Base-by-base conservation (phyloP, 2,888 invertebrate species). In the Congeria kusceri region DNA sequence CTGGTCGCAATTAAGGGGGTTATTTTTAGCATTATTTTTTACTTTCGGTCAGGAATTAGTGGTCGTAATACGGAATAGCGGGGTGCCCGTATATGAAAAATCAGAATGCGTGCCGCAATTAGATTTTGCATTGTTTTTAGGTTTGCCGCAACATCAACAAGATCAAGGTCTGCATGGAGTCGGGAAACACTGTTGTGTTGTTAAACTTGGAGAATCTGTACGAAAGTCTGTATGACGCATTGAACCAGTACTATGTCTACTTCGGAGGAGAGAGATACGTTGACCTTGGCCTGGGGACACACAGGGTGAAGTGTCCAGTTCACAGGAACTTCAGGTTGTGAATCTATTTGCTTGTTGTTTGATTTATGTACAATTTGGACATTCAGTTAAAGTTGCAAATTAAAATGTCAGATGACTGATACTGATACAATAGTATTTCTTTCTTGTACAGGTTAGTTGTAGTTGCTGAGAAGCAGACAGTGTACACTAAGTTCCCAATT, bases 401-500 rank as follows among this genome's bases (percentile, higher is more conserved):
- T 4, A 5, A 23, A 20, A 23, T 53, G 5, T 53, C 3, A 4
- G 5, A 3, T 20, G 23, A 3, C 15, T 32, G 9, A 32, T 32
- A 32, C 9, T 32, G 4, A 9, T 9, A 32, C 32, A 32, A 9
- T 4, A 32, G 32, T 7, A 32, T 32, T 32, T 32, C 32, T 32
- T 32, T 32, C 32, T 7, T 32, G 59, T 65, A 32, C 71, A 89
- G 90, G 61, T 71, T 92, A 70, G 88, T 92, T 39, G 92, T 92
- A 49, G 90, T 92, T 32, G 92, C 92, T 27, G 92, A 92, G 78
- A 91, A 91, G 78, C 73, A 90, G 58, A 87, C 87, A 9, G 92
- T 92, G 32, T 90, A 92, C 74, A 78, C 89, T 53, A 89, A 89
- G 77, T 92, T 92, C 70, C 92, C 92, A 0, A 92, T 91, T 63